Evolutionary conservation across 2,113 vertebrate genomes (phyloP).

Genomic region (Poecile atricapillus): DNA sequence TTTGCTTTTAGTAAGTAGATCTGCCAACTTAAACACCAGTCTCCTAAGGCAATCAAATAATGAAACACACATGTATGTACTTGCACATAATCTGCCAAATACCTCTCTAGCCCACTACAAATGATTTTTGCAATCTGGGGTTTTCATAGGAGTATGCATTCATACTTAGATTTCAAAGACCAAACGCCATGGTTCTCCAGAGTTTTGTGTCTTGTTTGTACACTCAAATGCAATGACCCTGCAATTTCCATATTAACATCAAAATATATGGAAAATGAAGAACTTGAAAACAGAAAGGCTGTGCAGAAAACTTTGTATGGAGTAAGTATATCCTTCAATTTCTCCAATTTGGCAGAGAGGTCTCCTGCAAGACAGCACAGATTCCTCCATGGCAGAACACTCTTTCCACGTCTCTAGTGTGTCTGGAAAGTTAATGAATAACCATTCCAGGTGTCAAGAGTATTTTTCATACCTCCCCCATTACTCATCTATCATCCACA

Average conservation of each 20-base stretch:
- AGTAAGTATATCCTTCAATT: background rate
- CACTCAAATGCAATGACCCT: background rate
- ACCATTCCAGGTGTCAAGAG: background rate
- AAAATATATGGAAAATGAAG: background rate
- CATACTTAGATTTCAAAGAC: background rate
- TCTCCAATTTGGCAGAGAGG: background rate
- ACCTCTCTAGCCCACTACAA: conserved; percentile 40
- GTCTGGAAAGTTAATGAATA: background rate
- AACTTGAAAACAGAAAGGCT: background rate
- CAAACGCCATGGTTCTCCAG: background rate
- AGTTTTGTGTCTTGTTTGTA: background rate
- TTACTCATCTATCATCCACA: background rate
- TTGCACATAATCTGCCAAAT: conserved; percentile 72
- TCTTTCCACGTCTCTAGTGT: background rate
- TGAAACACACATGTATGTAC: conserved; percentile 79
- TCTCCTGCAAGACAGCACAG: background rate
- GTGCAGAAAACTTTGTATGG: background rate
- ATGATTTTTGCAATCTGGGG: conserved; percentile 28
- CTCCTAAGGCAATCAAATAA: conserved; percentile 81
- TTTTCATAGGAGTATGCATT: background rate
- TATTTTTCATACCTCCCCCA: background rate
- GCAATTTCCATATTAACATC: background rate
- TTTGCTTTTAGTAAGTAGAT: conserved; percentile 79
- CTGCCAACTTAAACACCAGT: conserved; percentile 82
- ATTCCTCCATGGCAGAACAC: background rate